Percentiles rank a stretch among this genome's conserved stretches.
phyloP scores from a whole-genome alignment of 2,113 vertebrate genomes.

The Paedocypris sp. region DNA sequence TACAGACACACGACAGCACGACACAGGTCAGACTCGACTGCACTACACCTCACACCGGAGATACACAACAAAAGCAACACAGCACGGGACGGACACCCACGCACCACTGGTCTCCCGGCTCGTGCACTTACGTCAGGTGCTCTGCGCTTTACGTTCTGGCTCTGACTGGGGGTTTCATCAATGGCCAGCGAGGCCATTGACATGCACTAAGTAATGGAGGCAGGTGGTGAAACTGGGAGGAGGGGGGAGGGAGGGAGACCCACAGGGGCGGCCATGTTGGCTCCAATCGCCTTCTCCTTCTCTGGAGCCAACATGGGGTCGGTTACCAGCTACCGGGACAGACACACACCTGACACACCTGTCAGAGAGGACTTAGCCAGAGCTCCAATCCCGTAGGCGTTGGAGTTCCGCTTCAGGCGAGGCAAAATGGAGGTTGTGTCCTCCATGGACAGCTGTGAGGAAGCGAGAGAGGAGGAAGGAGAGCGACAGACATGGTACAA shows the following conservation, averaged over 20 bases:
- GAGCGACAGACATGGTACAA: no score
- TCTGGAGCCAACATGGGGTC: slow-evolving; percentile 62
- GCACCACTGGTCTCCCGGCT: slow-evolving; percentile 44
- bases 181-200: slow-evolving; percentile 61
- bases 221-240: slow-evolving; percentile 43
- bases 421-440: slow-evolving; percentile 97
- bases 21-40: slow-evolving; percentile 16
- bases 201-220: slow-evolving; percentile 51
- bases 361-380: slow-evolving; percentile 97
- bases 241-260: slow-evolving; percentile 44
- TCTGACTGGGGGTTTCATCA: slow-evolving; percentile 55
- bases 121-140: slow-evolving; percentile 43
- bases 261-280: slow-evolving; percentile 65
- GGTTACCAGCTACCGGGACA: slow-evolving; percentile 63
- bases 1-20: neutral
- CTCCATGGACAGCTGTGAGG: slow-evolving; percentile 88
- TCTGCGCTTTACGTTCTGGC: slow-evolving; percentile 31
- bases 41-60: slow-evolving; percentile 26
- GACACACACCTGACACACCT: slow-evolving; percentile 84
- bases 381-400: slow-evolving; percentile 91
- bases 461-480: slow-evolving; percentile 15
- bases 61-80: slow-evolving; percentile 9
- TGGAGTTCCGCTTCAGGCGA: slow-evolving; percentile 83
- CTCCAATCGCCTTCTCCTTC: slow-evolving; percentile 52
- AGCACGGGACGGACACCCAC: slow-evolving; percentile 30